Conservation (phyloP, 2,888 invertebrate species). For the Chrysodeixis includens region DNA sequence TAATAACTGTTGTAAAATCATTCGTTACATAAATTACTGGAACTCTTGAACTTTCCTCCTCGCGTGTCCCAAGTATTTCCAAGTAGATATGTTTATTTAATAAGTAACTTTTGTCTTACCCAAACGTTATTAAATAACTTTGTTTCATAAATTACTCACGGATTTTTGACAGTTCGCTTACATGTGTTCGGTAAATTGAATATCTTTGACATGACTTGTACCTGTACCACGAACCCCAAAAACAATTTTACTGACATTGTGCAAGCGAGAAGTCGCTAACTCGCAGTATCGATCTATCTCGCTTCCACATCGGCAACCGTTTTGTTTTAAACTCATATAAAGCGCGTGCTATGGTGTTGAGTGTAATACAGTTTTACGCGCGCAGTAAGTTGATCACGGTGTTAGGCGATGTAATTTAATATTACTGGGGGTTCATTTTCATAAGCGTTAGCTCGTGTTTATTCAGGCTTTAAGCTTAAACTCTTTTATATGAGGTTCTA, state of each 20-base stretch:
- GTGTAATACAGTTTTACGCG: conserved; percentile 16
- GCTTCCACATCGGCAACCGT: too few species aligned
- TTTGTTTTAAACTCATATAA: too few species aligned
- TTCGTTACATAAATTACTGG: conserved; percentile 36
- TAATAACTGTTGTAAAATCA: conserved; percentile 36
- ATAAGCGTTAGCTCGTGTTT: background rate
- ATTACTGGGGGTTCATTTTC: background rate
- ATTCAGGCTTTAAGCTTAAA: background rate
- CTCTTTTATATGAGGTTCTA: background rate
- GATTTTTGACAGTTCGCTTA: conserved; percentile 34
- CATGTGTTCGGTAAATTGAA: background rate
- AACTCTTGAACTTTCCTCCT: conserved; percentile 14
- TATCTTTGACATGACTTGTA: background rate
- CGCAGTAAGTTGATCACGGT: background rate
- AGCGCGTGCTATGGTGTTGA: background rate
- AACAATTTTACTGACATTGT: too few species aligned
- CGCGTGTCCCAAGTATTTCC: conserved; percentile 22
- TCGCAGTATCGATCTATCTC: too few species aligned
- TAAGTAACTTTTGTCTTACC: conserved; percentile 23
- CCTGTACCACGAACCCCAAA: too few species aligned
- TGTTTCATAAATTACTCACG: conserved; percentile 32
- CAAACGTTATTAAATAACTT: conserved; percentile 24
- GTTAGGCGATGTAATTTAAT: background rate
- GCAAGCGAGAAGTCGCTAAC: too few species aligned
- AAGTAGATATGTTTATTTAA: conserved; percentile 37